Evolutionary conservation across 2,888 invertebrate genomes (phyloP), one percentile per base, ranked within the genome.

Genomic region (Mesodorylaimus sp.): DNA sequence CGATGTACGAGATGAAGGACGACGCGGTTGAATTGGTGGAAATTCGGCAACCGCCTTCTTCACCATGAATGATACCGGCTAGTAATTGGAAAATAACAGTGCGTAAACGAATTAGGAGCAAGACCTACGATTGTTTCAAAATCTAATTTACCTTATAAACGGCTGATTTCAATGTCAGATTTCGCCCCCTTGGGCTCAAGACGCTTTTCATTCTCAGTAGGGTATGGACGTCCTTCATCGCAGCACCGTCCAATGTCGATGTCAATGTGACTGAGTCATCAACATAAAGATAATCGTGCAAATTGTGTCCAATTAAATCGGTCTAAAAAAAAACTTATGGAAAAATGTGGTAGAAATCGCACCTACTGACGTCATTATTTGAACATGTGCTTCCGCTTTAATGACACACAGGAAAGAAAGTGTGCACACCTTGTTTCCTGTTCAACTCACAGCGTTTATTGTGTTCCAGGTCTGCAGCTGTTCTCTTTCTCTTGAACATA

Each of bases 101-200:
- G 10, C 32, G 16, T 32, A 32, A 13, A 32, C 10, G 16, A 32
- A 16, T 13, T 32, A 32, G 16, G 10, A 32, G 32, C 10, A 32
- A 13, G 10, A 32, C 16, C 10, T 32, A 32, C 10, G 32, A 32
- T 13, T 32, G 10, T 32, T 32, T 32, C 16, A 16, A 16, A 16
- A 10, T 32, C 16, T 10, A 43, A 36, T 51, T 63, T 70, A 88
- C 91, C 80, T 93, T 93, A 68, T 87, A 91, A 1, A 85, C 78
- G 51, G 91, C 89, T 52, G 89, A 88, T 71, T 93, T 91, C 49
- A 93, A 75, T 69, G 91, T 91, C 57, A 91, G 84, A 67, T 81
- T 88, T 16, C 63, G 76, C n/a, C 93, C 93, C 66, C 91, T 88
- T 65, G 79, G 84, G 21, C 88, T 88, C 48, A 93, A 74, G 0